Base-by-base conservation (phyloP, 1,140 invertebrate species). In the Cydia splendana region DNA sequence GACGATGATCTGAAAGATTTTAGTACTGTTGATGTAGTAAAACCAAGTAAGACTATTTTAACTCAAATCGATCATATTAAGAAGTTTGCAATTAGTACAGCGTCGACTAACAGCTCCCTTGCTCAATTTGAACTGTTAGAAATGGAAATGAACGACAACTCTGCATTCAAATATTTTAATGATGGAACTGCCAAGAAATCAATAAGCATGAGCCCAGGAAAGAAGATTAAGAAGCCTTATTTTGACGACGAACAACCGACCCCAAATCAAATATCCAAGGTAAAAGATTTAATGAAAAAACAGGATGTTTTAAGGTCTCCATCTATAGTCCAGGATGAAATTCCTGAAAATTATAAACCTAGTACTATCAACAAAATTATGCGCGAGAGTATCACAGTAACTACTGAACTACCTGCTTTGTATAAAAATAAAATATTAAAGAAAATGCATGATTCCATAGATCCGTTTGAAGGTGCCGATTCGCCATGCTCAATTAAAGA, bases 61-160 rank as follows among this genome's bases (percentile, higher is more conserved):
- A 84, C 78, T 0, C 77, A 87, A 38, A 79, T 88, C 2, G 83
- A 75, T 75, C 84, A 82, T 76, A 82, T 87, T 48, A 74, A 84
- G 67, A 82, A 76, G 28, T 84, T 82, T 18, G 28, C 83, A 2
- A 86, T 87, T 77, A 75, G 79, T 30, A 78, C 78, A 2, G 69
- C 79, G 24, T 77, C 77, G 5, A 81, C 80, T 74, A 84, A 90
- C 71, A 82, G 75, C 67, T 92, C 91, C 0, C 78, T 92, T n/a
- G 76, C 78, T 4, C 85, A 90, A 65, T 92, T 92, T 80, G 90
- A 92, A 82, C 81, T 85, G 24, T 62, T 92, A 12, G 89, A 91
- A 81, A 77, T 79, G n/a, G 88, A 81, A 42, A 51, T 86, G 13
- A 85, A 65, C 34, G 76, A 80, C 76, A 67, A 80, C n/a, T 75